Conservation (phyloP, 2,888 invertebrate species). For the Cylloceria caligata region DNA sequence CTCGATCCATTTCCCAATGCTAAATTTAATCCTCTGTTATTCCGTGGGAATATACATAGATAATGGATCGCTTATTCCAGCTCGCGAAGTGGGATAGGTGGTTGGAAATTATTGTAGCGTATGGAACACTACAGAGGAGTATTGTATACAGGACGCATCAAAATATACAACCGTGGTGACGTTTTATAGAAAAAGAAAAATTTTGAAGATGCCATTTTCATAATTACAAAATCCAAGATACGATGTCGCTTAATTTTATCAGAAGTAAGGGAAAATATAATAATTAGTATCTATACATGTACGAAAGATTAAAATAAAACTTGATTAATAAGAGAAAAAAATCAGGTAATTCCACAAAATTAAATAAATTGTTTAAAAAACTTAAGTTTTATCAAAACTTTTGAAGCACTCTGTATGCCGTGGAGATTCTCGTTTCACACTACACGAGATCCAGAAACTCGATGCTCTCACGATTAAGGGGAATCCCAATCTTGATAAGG, state of each 20-base stretch:
- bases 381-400: neutral
- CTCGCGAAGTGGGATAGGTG: conserved; percentile 17
- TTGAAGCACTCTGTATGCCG: neutral
- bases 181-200: no score
- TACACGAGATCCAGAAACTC: conserved; percentile 4
- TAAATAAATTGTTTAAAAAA: neutral
- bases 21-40: conserved; percentile 47
- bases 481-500: conserved; percentile 40
- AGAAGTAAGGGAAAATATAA: no score
- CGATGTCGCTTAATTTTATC: no score
- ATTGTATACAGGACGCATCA: conserved; percentile 11
- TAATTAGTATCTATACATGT: neutral
- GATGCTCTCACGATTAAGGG: conserved; percentile 17
- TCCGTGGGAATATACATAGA: conserved; percentile 26
- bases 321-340: no score
- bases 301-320: no score
- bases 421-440: neutral
- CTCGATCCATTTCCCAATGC: conserved; percentile 46
- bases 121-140: neutral
- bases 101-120: neutral
- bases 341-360: no score
- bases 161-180: neutral
- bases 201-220: no score
- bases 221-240: no score
- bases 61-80: conserved; percentile 33